A percentile compares a stretch with the other conserved stretches of the same genome.
Evolutionary conservation across 1,140 invertebrate species (phyloP).

Genomic region (Whitmania pigra): DNA sequence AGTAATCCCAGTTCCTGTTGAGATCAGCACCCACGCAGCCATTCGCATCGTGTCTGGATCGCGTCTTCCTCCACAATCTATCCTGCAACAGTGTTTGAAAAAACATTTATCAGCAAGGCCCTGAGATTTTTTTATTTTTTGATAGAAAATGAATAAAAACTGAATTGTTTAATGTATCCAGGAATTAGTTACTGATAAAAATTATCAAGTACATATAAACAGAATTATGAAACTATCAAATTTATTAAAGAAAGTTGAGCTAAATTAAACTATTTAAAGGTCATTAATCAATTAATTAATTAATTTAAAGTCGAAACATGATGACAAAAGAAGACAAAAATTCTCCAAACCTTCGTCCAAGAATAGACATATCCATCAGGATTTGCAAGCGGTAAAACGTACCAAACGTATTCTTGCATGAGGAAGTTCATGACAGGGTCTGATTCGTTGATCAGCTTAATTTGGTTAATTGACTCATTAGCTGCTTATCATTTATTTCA

Average conservation of each 20-base stretch:
- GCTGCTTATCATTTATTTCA: too few relatives aligned
- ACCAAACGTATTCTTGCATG: slow-evolving; percentile 37
- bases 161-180: too few relatives aligned
- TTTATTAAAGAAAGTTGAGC: too few relatives aligned
- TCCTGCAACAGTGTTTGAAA: slow-evolving; percentile 26
- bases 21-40: slow-evolving; percentile 39
- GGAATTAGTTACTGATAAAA: too few relatives aligned
- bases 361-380: slow-evolving; percentile 42
- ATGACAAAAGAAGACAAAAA: background rate
- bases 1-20: slow-evolving; percentile 42
- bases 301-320: too few relatives aligned
- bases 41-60: slow-evolving; percentile 28
- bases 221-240: too few relatives aligned
- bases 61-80: slow-evolving; percentile 41
- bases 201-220: too few relatives aligned
- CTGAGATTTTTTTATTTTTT: too few relatives aligned
- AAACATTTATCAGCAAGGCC: background rate
- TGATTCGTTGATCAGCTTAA: background rate
- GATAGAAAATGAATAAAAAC: too few relatives aligned
- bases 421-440: slow-evolving; percentile 20
- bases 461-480: background rate
- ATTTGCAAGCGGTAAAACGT: slow-evolving; percentile 42
- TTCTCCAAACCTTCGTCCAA: slow-evolving; percentile 29
- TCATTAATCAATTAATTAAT: too few relatives aligned
- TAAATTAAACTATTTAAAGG: too few relatives aligned